These are phyloP conservation scores for Leptothorax acervorum DNA, from an alignment of 2,888 invertebrate species.

Conservation along the genomic window DNA sequence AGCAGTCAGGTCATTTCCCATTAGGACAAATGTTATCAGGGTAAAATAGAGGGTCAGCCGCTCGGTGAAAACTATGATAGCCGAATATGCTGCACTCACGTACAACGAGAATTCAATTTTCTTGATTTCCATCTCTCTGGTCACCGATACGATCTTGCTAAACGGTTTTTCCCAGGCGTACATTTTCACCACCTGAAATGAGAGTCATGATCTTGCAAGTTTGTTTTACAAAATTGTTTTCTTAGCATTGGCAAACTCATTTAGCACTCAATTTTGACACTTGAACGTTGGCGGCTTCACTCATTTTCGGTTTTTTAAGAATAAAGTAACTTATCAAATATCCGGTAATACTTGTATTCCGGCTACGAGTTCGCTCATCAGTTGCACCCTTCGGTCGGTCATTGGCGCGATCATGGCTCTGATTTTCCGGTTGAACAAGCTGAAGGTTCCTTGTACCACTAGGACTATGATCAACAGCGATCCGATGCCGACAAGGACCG, in stretches of 20 bases:
- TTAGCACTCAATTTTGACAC: background rate
- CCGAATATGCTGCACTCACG: conserved; percentile 89
- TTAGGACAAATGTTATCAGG: conserved; percentile 87
- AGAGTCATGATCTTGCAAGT: background rate
- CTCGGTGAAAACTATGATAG: conserved; percentile 91
- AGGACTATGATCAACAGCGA: conserved; percentile 92
- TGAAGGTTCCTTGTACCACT: conserved; percentile 91
- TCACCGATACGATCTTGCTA: conserved; percentile 91
- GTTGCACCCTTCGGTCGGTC: conserved; percentile 95
- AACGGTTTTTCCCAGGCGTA: conserved; percentile 98
- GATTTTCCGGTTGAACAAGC: conserved; percentile 84
- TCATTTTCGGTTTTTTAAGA: background rate
- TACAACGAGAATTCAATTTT: conserved; percentile 87
- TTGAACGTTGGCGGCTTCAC: background rate
- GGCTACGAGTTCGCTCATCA: conserved; percentile 97
- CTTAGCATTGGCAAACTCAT: too few species aligned
- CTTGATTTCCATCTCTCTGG: conserved; percentile 90
- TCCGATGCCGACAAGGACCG: conserved; percentile 92
- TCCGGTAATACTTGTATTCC: conserved; percentile 92
- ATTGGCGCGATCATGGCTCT: conserved; percentile 93
- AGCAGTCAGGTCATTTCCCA: conserved; percentile 81
- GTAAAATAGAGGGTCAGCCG: conserved; percentile 91
- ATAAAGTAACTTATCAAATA: background rate
- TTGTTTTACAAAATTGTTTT: background rate
- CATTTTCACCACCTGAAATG: conserved; percentile 95